Percentiles rank a stretch among this genome's conserved stretches.
Conservation (phyloP, 2,113 vertebrate species). For the Cochlearius cochlearius region DNA sequence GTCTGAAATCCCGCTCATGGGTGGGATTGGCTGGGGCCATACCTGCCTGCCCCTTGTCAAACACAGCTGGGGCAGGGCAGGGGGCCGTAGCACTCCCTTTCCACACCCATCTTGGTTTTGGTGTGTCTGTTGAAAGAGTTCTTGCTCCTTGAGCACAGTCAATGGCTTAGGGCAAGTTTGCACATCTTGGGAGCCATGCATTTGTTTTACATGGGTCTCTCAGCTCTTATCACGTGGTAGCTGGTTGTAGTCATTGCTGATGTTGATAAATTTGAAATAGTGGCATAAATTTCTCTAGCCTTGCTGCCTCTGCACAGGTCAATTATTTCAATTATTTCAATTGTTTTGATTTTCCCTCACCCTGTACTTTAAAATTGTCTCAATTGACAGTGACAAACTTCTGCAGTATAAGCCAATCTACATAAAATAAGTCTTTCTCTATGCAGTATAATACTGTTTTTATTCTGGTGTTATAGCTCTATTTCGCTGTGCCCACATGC, state of each 20-base stretch:
- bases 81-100: fast-evolving
- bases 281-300: neutral
- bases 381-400: neutral
- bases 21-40: neutral
- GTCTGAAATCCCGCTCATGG: neutral
- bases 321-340: neutral
- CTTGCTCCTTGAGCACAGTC: neutral
- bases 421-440: neutral
- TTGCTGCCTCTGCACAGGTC: neutral
- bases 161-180: neutral
- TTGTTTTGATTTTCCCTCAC: neutral
- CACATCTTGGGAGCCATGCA: fast-evolving
- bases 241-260: neutral
- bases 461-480: conserved; percentile 3
- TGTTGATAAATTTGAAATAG: neutral
- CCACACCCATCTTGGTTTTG: neutral
- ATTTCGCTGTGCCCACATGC: neutral
- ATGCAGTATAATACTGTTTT: neutral
- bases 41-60: neutral
- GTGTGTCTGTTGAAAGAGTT: neutral
- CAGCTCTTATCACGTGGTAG: fast-evolving
- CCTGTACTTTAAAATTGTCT: neutral
- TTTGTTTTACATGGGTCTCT: neutral
- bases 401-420: neutral
- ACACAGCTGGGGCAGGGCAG: neutral